Evolutionary conservation across 2,888 invertebrate species (phyloP), one percentile per base, ranked within the genome.

Genomic region (Temnothorax ravouxi): DNA sequence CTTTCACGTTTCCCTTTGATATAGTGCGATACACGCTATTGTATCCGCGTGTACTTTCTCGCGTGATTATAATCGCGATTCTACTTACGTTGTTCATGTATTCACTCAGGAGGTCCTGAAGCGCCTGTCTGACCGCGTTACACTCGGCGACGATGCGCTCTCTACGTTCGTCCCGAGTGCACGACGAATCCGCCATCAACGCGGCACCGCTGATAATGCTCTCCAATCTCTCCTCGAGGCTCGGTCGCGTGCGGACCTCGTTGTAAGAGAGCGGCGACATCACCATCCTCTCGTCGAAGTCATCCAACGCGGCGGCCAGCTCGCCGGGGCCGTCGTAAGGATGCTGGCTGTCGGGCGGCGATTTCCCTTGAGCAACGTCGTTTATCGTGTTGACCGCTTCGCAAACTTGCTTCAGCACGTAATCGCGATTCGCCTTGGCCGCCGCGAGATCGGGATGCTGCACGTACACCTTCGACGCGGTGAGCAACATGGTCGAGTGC

Each of bases 141-240:
- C 99, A 99, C 95, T 99, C 99, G 25, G 98, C 98, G 41, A 99
- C 99, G 91, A 99, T 99, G 77, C 99, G 96, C 94, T 99, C 99
- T 79, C 99, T 97, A 0, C 99, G 96, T 93, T 99, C 99, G 95
- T 99, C 99, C 62, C 99, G 96, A 15, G 99, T 99, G 93, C 99
- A 99, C 13, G 98, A 98, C 84, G 99, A 99, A 95, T 99, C 99
- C 0, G 99, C 99, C 98, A 99, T 99, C 2, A 99, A 95, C 0
- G 99, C 99, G 0, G 99, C 99, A 0, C 99, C 99, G 93, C 98
- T 98, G 69, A 99, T 99, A 93, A 99, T 99, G 93, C 98, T 98
- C 95, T 99, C 99, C 69, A 99, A 96, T 15, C 99, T 96, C 95
- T 99, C 99, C 95, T 99, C 99, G 64, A 99, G 96, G 15, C 98